Base-by-base conservation (phyloP, 2,888 invertebrate species). In the Drosophila picticornis region DNA sequence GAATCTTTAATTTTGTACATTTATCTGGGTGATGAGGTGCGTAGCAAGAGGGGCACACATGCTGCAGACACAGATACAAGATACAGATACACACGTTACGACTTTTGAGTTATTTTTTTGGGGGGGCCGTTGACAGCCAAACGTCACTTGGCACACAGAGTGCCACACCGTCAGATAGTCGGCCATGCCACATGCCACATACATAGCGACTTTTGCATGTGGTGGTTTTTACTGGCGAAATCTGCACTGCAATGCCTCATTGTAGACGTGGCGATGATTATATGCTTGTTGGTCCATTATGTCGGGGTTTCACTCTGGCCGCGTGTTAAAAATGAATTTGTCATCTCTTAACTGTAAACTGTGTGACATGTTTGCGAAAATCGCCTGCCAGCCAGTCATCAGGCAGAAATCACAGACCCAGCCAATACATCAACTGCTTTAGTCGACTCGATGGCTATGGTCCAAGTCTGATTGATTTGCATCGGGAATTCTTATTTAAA, bases 391-490 rank as follows among this genome's bases (percentile, higher is more conserved):
- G 34, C 22, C 52, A 10, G n/a, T 16, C 22, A 46, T 25, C 46
- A n/a, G 6, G 13, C 72, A 72, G 72, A 84, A 88, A 86, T 84
- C 84, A 81, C 80, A 63, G 77, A 70, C 48, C 38, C 65, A 75
- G 77, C 82, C 85, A 85, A 92, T 91, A 87, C 92, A 92, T 91
- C 91, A 91, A 90, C 60, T 72, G 71, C 71, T 61, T 84, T 53
- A 32, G 53, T 56, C 40, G 40, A 56, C 4, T 60, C 61, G 65
- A 51, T 31, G 29, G 73, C 50, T 66, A 36, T 51, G 64, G 75
- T 72, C 71, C 75, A 90, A 72, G 81, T 72, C 89, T 93, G 93
- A 93, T 93, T 92, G 93, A 92, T 93, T 92, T 91, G 90, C 91
- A 91, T 92, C 67, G 81, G 84, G 88, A 81, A 90, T 90, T 84